Conservation (phyloP, 2,888 invertebrate genomes). For the Eretmocerus hayati region DNA sequence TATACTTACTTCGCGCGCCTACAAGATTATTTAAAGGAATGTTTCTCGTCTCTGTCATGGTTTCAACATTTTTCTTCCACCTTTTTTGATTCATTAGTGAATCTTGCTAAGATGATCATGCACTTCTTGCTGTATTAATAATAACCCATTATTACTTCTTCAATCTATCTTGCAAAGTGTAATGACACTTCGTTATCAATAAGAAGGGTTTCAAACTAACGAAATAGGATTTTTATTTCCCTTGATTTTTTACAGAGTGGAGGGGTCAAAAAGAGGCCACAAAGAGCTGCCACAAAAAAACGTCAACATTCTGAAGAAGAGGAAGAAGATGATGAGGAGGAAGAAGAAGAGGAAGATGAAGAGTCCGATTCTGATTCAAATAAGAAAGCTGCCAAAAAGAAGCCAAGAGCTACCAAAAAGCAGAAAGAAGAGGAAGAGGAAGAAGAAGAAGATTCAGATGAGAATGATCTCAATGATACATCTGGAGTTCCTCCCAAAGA, state of each 20-base stretch:
- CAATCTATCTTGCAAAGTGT: no score
- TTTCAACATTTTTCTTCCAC: no score
- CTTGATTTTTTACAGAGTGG: slow-evolving; percentile 18
- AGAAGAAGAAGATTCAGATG: slow-evolving; percentile 42
- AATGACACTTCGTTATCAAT: no score
- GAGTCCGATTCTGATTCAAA: slow-evolving; percentile 40
- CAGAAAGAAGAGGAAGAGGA: slow-evolving; percentile 39
- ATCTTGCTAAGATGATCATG: no score
- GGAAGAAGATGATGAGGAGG: slow-evolving; percentile 40
- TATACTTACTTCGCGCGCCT: no score
- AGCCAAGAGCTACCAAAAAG: slow-evolving; percentile 25
- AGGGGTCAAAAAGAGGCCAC: slow-evolving; percentile 33
- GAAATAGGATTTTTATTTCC: background rate
- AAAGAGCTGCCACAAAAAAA: slow-evolving; percentile 39
- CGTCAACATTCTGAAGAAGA: slow-evolving; percentile 43
- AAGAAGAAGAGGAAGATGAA: slow-evolving; percentile 40
- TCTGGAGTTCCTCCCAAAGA: slow-evolving; percentile 43
- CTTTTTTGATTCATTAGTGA: no score
- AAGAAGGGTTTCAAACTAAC: no score
- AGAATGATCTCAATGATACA: slow-evolving; percentile 39
- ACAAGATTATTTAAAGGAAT: no score
- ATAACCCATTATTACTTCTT: no score
- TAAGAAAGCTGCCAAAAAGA: slow-evolving; percentile 36
- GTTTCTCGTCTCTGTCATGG: no score
- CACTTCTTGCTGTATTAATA: no score